A percentile compares a stretch with the other conserved stretches of the same genome.
Conservation (phyloP, 2,113 vertebrate genomes). For the Halcyon malimbica region DNA sequence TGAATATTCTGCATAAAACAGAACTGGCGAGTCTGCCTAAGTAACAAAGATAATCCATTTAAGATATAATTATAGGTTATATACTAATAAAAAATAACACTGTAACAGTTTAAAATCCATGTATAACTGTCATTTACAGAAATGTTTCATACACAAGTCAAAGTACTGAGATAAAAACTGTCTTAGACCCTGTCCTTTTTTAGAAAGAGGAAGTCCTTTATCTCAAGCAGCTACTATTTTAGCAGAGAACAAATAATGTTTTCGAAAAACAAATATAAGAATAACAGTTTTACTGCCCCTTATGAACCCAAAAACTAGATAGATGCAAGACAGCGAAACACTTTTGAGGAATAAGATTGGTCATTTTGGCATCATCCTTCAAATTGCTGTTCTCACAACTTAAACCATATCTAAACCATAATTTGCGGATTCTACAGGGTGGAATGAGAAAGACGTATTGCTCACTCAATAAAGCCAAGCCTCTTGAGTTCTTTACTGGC, state of each 20-base stretch:
- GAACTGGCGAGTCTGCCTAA: neutral
- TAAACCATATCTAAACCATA: neutral
- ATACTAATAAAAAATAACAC: neutral
- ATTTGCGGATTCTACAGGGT: neutral
- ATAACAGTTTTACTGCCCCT: neutral
- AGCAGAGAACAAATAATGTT: neutral
- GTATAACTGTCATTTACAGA: neutral
- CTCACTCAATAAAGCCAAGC: neutral
- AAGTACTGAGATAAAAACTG: neutral
- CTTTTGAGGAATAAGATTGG: neutral
- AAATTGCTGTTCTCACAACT: neutral
- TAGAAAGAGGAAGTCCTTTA: neutral
- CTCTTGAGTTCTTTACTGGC: neutral
- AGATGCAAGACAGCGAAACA: neutral
- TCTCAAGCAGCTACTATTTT: neutral
- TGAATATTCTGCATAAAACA: neutral
- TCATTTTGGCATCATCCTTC: neutral
- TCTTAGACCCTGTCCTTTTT: neutral
- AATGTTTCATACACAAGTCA: neutral
- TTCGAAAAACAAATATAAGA: neutral
- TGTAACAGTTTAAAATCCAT: neutral
- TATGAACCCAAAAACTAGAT: slow-evolving; percentile 31
- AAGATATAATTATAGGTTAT: neutral
- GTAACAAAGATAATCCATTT: neutral
- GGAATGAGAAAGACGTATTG: neutral